These are phyloP conservation scores for Sylvietta virens DNA, from an alignment of 2,113 vertebrate genomes.

Conservation along the genomic window DNA sequence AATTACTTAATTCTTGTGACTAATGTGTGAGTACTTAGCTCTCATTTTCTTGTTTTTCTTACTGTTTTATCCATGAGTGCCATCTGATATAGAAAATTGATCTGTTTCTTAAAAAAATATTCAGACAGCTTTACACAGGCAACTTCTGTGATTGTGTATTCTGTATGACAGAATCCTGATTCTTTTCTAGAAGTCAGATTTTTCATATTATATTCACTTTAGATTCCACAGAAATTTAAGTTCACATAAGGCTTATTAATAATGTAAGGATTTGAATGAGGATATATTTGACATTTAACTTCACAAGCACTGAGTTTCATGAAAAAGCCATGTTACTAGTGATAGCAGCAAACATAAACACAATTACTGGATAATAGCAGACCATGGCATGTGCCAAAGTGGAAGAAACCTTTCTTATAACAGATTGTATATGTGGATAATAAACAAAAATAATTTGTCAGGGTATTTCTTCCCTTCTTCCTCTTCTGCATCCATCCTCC, in stretches of 20 bases:
- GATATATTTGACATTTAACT: constrained; percentile 20
- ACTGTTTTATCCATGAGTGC: not conserved
- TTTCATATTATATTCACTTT: not conserved
- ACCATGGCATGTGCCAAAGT: not conserved
- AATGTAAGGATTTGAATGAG: not conserved
- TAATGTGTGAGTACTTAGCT: not conserved
- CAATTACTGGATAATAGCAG: constrained; percentile 21
- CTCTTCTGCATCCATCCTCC: not conserved
- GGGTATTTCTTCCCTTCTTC: not conserved
- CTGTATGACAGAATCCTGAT: not conserved
- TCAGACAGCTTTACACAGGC: not conserved
- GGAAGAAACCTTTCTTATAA: constrained; percentile 39
- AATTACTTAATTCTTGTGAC: not conserved
- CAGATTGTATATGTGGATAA: constrained; percentile 22
- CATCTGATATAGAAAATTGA: not conserved
- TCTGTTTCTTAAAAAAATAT: not conserved
- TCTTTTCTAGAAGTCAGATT: not conserved
- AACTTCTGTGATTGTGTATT: not conserved
- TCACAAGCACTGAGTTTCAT: constrained; percentile 38
- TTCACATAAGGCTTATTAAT: not conserved
- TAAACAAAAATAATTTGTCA: constrained; percentile 55
- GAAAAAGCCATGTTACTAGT: constrained; percentile 4
- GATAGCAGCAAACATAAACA: constrained; percentile 41
- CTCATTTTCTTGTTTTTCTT: not conserved
- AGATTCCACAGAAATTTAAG: not conserved